These are phyloP conservation scores for Tachyglossus aculeatus DNA, from an alignment of 2,797 vertebrate species.

Conservation along the genomic window DNA sequence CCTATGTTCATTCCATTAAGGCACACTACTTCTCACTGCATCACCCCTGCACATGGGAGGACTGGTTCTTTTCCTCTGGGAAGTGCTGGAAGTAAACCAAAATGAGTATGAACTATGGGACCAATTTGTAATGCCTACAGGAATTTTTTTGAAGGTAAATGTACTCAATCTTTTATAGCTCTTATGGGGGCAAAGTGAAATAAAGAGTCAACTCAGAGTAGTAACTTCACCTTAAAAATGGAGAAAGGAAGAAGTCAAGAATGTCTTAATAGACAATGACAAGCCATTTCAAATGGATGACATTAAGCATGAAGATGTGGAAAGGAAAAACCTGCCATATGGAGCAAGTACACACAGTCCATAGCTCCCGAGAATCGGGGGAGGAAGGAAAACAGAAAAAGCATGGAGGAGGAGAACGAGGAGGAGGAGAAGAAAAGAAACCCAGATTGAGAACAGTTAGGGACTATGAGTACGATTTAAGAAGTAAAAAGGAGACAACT, in stretches of 20 bases:
- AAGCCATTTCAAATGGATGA: not conserved
- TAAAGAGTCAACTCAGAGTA: not conserved
- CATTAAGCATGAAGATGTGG: not conserved
- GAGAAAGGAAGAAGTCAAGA: not conserved
- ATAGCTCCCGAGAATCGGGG: not conserved
- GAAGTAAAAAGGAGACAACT: constrained; percentile 23
- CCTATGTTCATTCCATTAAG: not conserved
- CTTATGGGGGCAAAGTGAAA: not conserved
- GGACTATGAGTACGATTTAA: constrained; percentile 39
- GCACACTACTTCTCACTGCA: not conserved
- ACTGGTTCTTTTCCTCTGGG: too few relatives aligned
- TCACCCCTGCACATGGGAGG: too few relatives aligned
- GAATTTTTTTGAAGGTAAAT: too few relatives aligned
- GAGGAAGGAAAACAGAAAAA: not conserved
- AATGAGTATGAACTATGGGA: too few relatives aligned
- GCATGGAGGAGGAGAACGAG: not conserved
- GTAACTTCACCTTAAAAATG: not conserved
- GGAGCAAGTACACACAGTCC: not conserved
- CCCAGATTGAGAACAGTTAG: constrained; percentile 54
- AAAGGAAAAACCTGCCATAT: not conserved
- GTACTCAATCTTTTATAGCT: too few relatives aligned
- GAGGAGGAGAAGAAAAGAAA: constrained; percentile 35
- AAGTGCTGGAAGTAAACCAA: too few relatives aligned
- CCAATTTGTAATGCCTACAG: too few relatives aligned
- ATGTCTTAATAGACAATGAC: too few relatives aligned